Evolutionary conservation across 2,113 vertebrate species (phyloP), one percentile per base, ranked within the genome.

Genomic region (Prunella fulvescens): DNA sequence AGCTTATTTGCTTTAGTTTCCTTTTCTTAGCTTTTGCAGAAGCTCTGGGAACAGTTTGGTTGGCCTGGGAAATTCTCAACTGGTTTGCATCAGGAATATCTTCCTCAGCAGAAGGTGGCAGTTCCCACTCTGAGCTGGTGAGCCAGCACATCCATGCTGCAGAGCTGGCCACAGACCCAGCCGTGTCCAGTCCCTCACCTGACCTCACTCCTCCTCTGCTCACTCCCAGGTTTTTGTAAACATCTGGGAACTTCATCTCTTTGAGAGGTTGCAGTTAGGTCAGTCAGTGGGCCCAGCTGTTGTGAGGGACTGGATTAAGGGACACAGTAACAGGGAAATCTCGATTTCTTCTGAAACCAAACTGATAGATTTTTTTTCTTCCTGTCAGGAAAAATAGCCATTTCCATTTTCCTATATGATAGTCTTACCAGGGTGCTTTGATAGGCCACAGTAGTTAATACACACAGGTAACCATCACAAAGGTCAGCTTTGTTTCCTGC

Each of bases 71-170:
- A 48, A n/a, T n/a, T 29, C 28, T 81, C 44, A 51, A 3, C n/a
- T 72, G 82, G 40, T 81, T 86, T 88, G 35, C n/a, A 48, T 56
- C 1, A 4, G 45, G 67, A 86, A 14, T 12, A 5, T n/a, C 42
- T 35, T 57, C 53, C 44, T 51, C 1, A 1, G 67, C 37, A 37
- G 37, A 71, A 66, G 82, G 12, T 61, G 61, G 60, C 31, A 62
- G 86, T 71, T 56, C 40, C 44, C 22, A 19, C 64, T 12, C 16
- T 48, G 79, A 61, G 10, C 66, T 54, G 48, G 12, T 42, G 78
- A 84, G 44, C 11, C 81, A 70, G 70, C 4, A 2, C 15, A 1
- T 10, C 20, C 0, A 0, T 20, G 39, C 66, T 50, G 7, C 4
- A 1, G 62, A 64, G 67, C 48, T 25, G 66, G 9, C 35, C 35